Conservation (phyloP, 2,113 vertebrate species). For the Nothoprocta perdicaria region DNA sequence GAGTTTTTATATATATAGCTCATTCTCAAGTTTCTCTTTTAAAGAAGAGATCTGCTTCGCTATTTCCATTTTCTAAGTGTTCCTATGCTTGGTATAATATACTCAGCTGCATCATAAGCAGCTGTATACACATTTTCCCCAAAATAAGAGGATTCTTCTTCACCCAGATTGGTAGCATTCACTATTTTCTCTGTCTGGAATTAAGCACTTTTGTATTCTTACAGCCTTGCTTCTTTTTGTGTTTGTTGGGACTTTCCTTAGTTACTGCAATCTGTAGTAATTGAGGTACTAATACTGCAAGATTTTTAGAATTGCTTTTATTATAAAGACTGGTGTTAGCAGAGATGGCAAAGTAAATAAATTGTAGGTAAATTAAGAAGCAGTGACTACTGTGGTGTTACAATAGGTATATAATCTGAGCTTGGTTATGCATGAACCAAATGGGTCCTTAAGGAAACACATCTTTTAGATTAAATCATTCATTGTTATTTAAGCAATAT, state of each 20-base stretch:
- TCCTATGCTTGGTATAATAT: not conserved
- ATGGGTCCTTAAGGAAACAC: accelerated
- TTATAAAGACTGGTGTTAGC: not conserved
- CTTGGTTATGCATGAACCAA: not conserved
- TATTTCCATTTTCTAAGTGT: not conserved
- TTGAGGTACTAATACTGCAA: not conserved
- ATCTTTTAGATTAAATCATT: not conserved
- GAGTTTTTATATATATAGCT: not conserved
- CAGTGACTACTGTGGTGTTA: not conserved
- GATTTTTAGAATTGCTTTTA: not conserved
- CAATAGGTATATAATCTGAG: not conserved
- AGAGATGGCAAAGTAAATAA: not conserved
- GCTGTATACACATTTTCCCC: not conserved
- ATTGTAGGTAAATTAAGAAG: not conserved
- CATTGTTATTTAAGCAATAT: not conserved
- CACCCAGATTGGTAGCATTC: not conserved
- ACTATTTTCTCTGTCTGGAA: not conserved
- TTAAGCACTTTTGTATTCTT: not conserved
- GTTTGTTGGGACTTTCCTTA: not conserved
- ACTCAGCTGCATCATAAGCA: not conserved
- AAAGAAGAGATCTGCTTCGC: not conserved
- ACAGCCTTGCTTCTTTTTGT: not conserved
- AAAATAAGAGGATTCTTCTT: not conserved
- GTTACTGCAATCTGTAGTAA: not conserved
- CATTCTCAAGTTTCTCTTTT: not conserved